phyloP scores from a whole-genome alignment of 53 echinoderm and acorn worm species.

The Apostichopus leukothele region DNA sequence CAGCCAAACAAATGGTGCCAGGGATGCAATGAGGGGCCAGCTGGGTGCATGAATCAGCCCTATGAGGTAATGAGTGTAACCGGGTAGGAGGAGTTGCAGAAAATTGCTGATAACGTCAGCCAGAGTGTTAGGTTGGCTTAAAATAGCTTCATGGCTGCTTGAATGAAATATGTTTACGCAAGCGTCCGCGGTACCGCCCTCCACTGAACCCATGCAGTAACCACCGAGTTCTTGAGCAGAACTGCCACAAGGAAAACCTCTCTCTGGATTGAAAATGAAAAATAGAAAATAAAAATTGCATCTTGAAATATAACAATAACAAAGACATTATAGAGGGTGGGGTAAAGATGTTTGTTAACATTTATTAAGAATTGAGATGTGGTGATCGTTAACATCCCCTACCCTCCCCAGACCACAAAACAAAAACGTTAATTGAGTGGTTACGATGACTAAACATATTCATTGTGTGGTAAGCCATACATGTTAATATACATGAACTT shows the following conservation, averaged over 20 bases:
- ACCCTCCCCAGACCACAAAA: no score
- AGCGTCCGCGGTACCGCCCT: not conserved
- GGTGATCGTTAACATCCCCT: no score
- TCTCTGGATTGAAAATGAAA: constrained; percentile 14
- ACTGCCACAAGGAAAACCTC: constrained; percentile 22
- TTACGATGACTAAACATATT: no score
- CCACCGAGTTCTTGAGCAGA: not conserved
- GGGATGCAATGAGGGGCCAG: not conserved
- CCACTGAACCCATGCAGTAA: constrained; percentile 7
- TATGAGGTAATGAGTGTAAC: constrained; percentile 28
- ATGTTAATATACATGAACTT: no score
- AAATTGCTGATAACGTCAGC: not conserved
- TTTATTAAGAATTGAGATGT: no score
- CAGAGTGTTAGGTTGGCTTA: not conserved
- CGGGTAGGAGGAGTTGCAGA: not conserved
- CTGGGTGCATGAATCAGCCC: not conserved
- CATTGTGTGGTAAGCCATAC: no score
- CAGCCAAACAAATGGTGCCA: constrained; percentile 26
- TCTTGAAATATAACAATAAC: no score
- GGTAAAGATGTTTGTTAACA: no score
- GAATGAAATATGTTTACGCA: constrained; percentile 14
- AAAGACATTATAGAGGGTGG: no score
- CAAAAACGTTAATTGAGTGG: no score
- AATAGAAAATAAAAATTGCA: not conserved
- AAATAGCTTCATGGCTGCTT: not conserved